These are phyloP conservation scores for Chaitophorus viminalis DNA, from an alignment of 2,888 invertebrate genomes.

Conservation along the genomic window DNA sequence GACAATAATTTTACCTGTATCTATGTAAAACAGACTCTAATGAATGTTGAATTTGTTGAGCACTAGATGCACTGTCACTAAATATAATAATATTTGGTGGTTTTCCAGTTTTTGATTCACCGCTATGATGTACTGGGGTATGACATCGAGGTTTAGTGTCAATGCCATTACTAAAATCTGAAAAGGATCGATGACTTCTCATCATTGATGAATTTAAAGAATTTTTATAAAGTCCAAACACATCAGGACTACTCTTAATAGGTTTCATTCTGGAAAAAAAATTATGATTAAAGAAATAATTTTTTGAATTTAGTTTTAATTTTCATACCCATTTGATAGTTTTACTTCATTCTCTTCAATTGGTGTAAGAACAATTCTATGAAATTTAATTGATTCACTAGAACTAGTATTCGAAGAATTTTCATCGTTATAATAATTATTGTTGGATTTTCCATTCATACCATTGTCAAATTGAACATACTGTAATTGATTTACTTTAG, in stretches of 20 bases:
- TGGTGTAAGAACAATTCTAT: conserved; percentile 39
- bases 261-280: conserved; percentile 53
- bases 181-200: conserved; percentile 60
- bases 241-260: conserved; percentile 60
- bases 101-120: conserved; percentile 69
- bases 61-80: conserved; percentile 79
- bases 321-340: conserved; percentile 47
- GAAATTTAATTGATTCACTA: conserved; percentile 37
- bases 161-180: conserved; percentile 47
- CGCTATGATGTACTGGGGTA: conserved; percentile 61
- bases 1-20: conserved; percentile 72
- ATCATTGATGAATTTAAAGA: conserved; percentile 30
- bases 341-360: conserved; percentile 44
- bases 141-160: conserved; percentile 55
- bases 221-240: conserved; percentile 42
- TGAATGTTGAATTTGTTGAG: conserved; percentile 79
- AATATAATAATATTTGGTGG: conserved; percentile 85
- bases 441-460: conserved; percentile 32
- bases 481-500: conserved; percentile 37
- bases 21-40: conserved; percentile 77
- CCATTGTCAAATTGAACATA: conserved; percentile 38
- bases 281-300: not conserved
- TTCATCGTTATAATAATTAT: not conserved
- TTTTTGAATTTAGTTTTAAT: not conserved
- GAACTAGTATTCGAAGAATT: conserved; percentile 45